These are phyloP conservation scores for Pteronura brasiliensis DNA, from an alignment of 2,113 vertebrate genomes.

Conservation along the genomic window DNA sequence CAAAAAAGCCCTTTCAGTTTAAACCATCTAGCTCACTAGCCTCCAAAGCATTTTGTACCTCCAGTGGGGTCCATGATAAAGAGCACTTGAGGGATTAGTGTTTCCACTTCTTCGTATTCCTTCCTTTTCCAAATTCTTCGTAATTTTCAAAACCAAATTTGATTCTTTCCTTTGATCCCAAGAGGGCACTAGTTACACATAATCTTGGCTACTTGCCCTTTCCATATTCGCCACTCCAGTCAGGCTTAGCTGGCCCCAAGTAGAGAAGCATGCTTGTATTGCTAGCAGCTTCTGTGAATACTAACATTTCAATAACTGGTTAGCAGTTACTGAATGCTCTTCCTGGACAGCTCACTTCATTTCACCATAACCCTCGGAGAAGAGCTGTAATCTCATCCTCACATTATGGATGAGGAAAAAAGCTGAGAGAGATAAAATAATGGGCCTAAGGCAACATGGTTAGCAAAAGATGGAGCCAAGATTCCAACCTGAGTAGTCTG, in stretches of 20 bases:
- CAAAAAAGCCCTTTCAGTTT: constrained; percentile 12
- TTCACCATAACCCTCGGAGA: not conserved
- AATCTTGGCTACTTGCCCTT: not conserved
- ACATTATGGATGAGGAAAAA: not conserved
- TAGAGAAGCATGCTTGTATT: not conserved
- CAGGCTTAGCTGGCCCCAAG: not conserved
- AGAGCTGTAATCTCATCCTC: not conserved
- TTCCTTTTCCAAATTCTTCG: constrained; percentile 1
- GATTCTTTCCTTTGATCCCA: constrained; percentile 52
- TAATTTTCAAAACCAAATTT: constrained; percentile 30
- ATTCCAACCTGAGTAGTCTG: not conserved
- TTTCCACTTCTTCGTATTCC: not conserved
- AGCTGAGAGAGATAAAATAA: not conserved
- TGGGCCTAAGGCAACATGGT: not conserved
- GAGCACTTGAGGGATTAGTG: not conserved
- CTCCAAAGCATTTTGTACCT: not conserved
- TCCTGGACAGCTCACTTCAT: not conserved
- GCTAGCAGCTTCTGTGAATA: not conserved
- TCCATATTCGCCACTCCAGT: not conserved
- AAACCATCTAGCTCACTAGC: not conserved
- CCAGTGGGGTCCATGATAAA: not conserved
- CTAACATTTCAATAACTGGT: not conserved
- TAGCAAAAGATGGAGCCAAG: not conserved
- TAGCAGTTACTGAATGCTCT: not conserved
- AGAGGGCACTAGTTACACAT: constrained; percentile 42